Evolutionary conservation across 1,140 invertebrate species (phyloP), one percentile per base, ranked within the genome.

Genomic region (Philotrypesis tridentata): DNA sequence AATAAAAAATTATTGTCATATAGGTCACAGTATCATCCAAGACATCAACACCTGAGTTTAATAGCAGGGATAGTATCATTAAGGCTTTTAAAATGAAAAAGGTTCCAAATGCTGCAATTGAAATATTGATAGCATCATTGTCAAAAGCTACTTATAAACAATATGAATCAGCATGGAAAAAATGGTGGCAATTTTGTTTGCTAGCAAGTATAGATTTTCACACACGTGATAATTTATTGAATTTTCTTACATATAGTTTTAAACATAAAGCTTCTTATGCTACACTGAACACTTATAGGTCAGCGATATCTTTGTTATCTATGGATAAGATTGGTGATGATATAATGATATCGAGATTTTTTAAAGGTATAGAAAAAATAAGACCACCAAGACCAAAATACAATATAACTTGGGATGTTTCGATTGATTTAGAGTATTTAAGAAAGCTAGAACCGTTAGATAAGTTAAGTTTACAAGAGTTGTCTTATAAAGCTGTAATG

Each of bases 361-460:
- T 88, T 0, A 89, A 86, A 83, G 87, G 86, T 7, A 55, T 82
- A 60, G 87, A 71, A 65, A 88, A 82, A 65, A 55, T 73, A 29
- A 85, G 74, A 68, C 89, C 87, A n/a, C 14, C 79, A 12, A 31
- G 4, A 43, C 86, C 87, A 1, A 89, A 86, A 82, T 89, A 89
- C 75, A 79, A 68, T n/a, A 63, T 17, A 11, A 85, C 82, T 0
- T 89, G 87, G 87, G 85, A 89, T 67, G 79, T 83, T 2, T 60
- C 84, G 60, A 23, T 84, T 1, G 84, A 87, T 21, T 79, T 89
- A 76, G 55, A 83, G 25, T 80, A 76, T 31, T 48, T 87, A 5
- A 65, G 60, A n/a, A 43, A 25, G 85, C 80, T n/a, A 85, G 86
- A 12, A 70, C 8, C 4, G 8, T 40, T 40, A 9, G 1, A 1